A percentile compares a stretch with the other conserved stretches of the same genome.
phyloP scores from a whole-genome alignment of 1,140 invertebrate species.

The Hyles euphorbiae region DNA sequence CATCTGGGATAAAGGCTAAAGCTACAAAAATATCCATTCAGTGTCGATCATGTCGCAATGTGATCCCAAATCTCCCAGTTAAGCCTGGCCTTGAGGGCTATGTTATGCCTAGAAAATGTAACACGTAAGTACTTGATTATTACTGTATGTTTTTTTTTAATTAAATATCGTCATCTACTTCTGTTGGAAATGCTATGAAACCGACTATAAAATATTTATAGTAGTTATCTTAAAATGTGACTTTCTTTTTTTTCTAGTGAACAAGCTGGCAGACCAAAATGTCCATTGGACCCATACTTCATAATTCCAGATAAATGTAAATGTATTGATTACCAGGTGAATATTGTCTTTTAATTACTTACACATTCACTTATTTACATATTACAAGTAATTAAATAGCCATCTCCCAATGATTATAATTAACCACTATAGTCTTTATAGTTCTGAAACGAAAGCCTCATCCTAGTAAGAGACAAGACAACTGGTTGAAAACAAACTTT shows the following conservation, averaged over 20 bases:
- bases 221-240: no score
- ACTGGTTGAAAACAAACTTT: no score
- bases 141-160: no score
- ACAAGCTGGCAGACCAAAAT: constrained; percentile 91
- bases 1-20: constrained; percentile 95
- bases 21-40: constrained; percentile 96
- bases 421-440: no score
- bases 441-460: no score
- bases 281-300: constrained; percentile 98
- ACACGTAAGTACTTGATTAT: constrained; percentile 80
- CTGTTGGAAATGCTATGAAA: no score
- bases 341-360: background rate
- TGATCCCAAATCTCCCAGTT: constrained; percentile 92
- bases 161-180: no score
- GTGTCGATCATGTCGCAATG: constrained; percentile 94
- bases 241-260: constrained; percentile 79
- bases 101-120: constrained; percentile 96
- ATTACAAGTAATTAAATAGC: no score
- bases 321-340: constrained; percentile 92
- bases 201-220: no score
- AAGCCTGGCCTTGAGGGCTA: constrained; percentile 98
- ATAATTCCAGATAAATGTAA: constrained; percentile 98
- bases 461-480: no score
- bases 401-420: no score
- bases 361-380: no score